A percentile compares a stretch with the other conserved stretches of the same genome.
Conservation (phyloP, 2,888 invertebrate species). For the Orthosia gracilis region DNA sequence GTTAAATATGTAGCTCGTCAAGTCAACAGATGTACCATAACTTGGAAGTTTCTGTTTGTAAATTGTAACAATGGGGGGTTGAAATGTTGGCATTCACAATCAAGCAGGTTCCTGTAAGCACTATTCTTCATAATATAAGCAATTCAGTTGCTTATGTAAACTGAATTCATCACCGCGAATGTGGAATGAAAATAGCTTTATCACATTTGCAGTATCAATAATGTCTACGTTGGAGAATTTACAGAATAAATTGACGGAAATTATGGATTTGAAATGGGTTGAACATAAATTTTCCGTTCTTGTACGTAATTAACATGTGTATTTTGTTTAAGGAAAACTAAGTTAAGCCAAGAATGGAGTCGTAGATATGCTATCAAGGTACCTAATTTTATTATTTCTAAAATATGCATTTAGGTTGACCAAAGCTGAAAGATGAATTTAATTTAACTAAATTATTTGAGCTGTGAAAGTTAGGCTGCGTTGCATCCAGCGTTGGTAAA, state of each 20-base stretch:
- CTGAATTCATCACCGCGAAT: slow-evolving; percentile 29
- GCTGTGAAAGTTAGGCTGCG: slow-evolving; percentile 16
- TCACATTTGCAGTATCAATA: slow-evolving; percentile 12
- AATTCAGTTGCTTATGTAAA: slow-evolving; percentile 32
- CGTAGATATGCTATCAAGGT: neutral
- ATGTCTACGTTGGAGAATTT: slow-evolving; percentile 14
- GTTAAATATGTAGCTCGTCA: slow-evolving; percentile 57
- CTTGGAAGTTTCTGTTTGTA: slow-evolving; percentile 61
- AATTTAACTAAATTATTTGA: slow-evolving; percentile 15
- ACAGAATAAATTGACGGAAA: slow-evolving; percentile 15
- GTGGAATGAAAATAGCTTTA: slow-evolving; percentile 32
- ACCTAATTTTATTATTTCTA: neutral
- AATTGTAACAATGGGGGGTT: slow-evolving; percentile 60
- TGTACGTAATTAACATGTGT: neutral
- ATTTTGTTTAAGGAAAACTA: slow-evolving; percentile 14
- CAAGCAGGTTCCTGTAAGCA: slow-evolving; percentile 44
- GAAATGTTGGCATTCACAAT: slow-evolving; percentile 45
- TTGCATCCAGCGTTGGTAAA: slow-evolving; percentile 14
- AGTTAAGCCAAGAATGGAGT: neutral
- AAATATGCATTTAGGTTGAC: slow-evolving; percentile 8
- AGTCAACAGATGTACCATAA: slow-evolving; percentile 42
- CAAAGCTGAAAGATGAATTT: slow-evolving; percentile 9
- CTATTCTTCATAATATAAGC: slow-evolving; percentile 43
- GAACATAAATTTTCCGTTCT: slow-evolving; percentile 15
- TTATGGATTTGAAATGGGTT: slow-evolving; percentile 21